Base-by-base conservation (phyloP, 2,888 invertebrate genomes). In the Cantharis rufa region DNA sequence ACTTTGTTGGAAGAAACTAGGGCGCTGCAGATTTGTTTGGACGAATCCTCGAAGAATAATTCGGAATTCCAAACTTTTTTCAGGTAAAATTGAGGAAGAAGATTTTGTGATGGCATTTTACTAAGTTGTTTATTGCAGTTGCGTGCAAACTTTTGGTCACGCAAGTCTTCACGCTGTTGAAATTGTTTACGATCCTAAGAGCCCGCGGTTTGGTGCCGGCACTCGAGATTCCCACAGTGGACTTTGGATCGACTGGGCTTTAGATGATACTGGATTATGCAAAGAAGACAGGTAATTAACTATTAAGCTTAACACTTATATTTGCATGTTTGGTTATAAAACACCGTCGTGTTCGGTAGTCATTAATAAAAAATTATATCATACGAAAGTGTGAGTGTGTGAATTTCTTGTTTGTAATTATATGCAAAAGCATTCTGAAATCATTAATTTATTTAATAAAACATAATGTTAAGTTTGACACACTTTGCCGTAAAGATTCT, bases 1-100 rank as follows among this genome's bases (percentile, higher is more conserved):
- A 95, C 95, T 69, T 90, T 96, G 82, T 91, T 95, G 80, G 96
- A 96, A 89, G 96, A 96, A 88, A 93, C 93, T 74, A 91, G 95
- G 75, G 93, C 94, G 70, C 90, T 96, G 16, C 93, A 93, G 84
- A 90, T 93, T n/a, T 92, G 94, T 77, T 89, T 96, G 78, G 95
- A 96, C 83, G 94, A 94, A 86, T 92, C 86, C 4, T 87, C 86
- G 71, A 87, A 85, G 81, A 84, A 82, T 78, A 83, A 84, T 4
- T 84, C 85, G 13, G 86, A 87, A 74, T 82, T 82, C 72, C 86
- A 87, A 71, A 88, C 90, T 82, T 86, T 92, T 79, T 88, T 86
- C 82, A 88, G 86, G 88, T 87, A 84, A n/a, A 81, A 28, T 63
- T 72, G 21, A 16, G 69, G 27, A 63, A 62, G 69, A 70, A 63